phyloP scores from a whole-genome alignment of 2,797 vertebrate genomes.

The Phoeniculus purpureus region DNA sequence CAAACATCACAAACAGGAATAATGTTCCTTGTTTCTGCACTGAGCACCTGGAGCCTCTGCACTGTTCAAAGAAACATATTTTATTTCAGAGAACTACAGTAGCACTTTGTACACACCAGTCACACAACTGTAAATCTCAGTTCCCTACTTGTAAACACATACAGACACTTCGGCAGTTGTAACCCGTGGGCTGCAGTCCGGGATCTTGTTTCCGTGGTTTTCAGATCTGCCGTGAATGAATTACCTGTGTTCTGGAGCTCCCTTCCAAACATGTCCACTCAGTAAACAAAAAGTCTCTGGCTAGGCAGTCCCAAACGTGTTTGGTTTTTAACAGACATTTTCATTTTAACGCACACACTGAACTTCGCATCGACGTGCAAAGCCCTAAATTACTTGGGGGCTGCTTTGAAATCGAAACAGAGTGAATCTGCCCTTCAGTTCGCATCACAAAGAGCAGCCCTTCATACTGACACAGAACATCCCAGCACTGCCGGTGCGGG shows the following conservation, averaged over 20 bases:
- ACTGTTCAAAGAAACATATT: neutral
- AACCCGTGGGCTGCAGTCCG: neutral
- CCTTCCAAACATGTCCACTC: neutral
- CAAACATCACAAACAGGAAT: neutral
- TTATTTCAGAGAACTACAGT: neutral
- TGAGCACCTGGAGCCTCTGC: neutral
- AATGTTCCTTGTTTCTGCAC: neutral
- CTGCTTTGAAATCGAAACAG: neutral
- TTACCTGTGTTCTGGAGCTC: neutral
- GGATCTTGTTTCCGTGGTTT: neutral
- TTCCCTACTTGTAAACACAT: neutral
- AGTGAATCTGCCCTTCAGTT: neutral
- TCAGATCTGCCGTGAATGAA: neutral
- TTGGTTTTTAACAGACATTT: neutral
- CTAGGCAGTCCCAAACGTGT: neutral
- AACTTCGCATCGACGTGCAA: neutral
- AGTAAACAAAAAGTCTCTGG: neutral
- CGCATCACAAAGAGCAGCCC: neutral
- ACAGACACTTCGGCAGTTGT: neutral
- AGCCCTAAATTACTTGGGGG: neutral
- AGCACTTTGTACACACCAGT: neutral
- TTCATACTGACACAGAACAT: neutral
- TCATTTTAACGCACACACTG: neutral
- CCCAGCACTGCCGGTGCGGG: too few relatives aligned
- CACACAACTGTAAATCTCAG: neutral